Percentiles rank a stretch among this genome's conserved stretches.
Conservation (phyloP, 1,140 invertebrate genomes). For the Mya arenaria region DNA sequence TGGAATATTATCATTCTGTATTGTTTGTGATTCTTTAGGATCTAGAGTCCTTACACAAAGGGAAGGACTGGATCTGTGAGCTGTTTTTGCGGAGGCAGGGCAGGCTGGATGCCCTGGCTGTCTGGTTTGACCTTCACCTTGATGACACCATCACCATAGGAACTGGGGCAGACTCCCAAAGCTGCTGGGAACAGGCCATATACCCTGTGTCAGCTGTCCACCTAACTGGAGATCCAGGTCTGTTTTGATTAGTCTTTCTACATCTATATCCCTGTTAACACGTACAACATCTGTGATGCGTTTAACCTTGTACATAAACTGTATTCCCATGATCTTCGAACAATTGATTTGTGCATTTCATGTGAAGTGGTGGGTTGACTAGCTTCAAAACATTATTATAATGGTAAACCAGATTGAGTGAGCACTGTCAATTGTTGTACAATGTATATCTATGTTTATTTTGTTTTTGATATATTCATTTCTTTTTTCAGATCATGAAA, state of each 20-base stretch:
- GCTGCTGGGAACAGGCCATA: slow-evolving; percentile 90
- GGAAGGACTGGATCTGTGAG: slow-evolving; percentile 51
- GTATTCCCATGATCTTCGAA: too few relatives aligned
- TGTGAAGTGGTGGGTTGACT: too few relatives aligned
- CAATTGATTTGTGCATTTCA: too few relatives aligned
- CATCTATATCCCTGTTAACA: too few relatives aligned
- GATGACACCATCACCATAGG: slow-evolving; percentile 85
- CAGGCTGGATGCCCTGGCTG: slow-evolving; percentile 85
- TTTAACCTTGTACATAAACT: too few relatives aligned
- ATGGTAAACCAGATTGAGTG: too few relatives aligned
- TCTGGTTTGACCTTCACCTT: slow-evolving; percentile 89
- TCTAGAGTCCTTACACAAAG: slow-evolving; percentile 54
- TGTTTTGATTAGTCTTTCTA: too few relatives aligned
- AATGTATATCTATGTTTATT: background rate
- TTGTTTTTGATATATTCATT: background rate
- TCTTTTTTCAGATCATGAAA: slow-evolving; percentile 53
- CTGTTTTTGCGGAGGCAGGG: slow-evolving; percentile 81
- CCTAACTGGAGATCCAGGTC: too few relatives aligned
- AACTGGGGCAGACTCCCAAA: slow-evolving; percentile 77
- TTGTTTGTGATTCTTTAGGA: slow-evolving; percentile 58
- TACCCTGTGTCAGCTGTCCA: slow-evolving; percentile 82
- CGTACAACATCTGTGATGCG: too few relatives aligned
- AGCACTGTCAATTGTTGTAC: too few relatives aligned
- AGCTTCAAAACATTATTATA: too few relatives aligned
- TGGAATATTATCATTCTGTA: too few relatives aligned